Percentiles rank a stretch among this genome's conserved stretches.
Conservation (phyloP, 1,140 invertebrate genomes). For the Propsilocerus akamusi region DNA sequence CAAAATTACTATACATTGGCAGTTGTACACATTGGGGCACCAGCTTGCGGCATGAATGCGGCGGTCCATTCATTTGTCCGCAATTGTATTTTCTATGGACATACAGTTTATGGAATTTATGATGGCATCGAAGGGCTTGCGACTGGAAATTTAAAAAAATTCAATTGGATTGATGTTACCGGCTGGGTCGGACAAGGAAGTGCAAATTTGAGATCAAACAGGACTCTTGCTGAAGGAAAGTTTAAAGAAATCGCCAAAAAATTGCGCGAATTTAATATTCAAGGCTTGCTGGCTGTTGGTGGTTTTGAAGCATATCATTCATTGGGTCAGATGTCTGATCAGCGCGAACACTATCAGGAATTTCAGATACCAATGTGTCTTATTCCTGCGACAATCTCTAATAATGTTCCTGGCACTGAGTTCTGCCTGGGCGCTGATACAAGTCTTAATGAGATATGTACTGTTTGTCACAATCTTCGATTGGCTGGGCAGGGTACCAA, state of each 20-base stretch:
- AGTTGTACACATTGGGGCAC: slow-evolving; percentile 98
- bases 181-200: slow-evolving; percentile 95
- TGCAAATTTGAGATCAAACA: slow-evolving; percentile 88
- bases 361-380: slow-evolving; percentile 91
- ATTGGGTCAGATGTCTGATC: slow-evolving; percentile 52
- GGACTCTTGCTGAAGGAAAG: slow-evolving; percentile 63
- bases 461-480: slow-evolving; percentile 93
- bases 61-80: slow-evolving; percentile 92
- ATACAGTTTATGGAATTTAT: slow-evolving; percentile 83
- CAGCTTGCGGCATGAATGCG: slow-evolving; percentile 97
- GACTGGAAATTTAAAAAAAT: slow-evolving; percentile 66
- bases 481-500: slow-evolving; percentile 86
- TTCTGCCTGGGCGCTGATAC: slow-evolving; percentile 96
- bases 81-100: slow-evolving; percentile 81
- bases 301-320: slow-evolving; percentile 97
- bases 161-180: slow-evolving; percentile 75
- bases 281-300: slow-evolving; percentile 87
- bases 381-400: slow-evolving; percentile 97
- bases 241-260: slow-evolving; percentile 59
- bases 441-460: slow-evolving; percentile 96
- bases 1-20: slow-evolving; percentile 71
- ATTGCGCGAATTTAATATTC: slow-evolving; percentile 76
- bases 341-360: slow-evolving; percentile 57
- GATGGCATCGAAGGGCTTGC: slow-evolving; percentile 91
- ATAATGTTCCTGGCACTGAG: slow-evolving; percentile 85